Evolutionary conservation across 1,140 invertebrate genomes (phyloP), one percentile per base, ranked within the genome.

Genomic region (Himalopsyche phryganea): DNA sequence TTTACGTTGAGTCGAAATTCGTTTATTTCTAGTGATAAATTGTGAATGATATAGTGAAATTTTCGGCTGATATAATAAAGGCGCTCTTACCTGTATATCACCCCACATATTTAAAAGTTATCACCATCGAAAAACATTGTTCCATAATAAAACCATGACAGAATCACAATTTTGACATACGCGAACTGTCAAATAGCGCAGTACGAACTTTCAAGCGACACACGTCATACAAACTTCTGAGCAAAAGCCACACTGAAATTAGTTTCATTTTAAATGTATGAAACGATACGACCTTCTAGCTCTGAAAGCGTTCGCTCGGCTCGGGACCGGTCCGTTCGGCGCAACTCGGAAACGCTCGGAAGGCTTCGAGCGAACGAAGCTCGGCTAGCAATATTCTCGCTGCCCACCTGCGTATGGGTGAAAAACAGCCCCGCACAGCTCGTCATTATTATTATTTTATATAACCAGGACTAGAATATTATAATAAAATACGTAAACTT

Each of bases 101-200:
- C 52, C 54, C 61, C 61, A 63, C 61, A 63, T 63, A 45, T 15
- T 51, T 41, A 56, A 42, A 51, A 59, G 56, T 46, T 36, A 48
- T 48, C 57, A 54, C 49, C 50, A 53, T 51, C 42, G 48, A 45
- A 42, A 54, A 58, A 36, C 51, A 63, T 58, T 51, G 40, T 51
- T 50, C 48, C 50, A 44, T 32, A 54, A 44, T 50, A 46, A 51
- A 52, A 51, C 49, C 57, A 58, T 58, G 57, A 52, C 44, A n/a
- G 45, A 38, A 56, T 15, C 48, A 55, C 52, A 45, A 41, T 40
- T 28, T 28, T 35, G 52, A 56, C 61, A 56, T 46, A 46, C 57
- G 51, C 61, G 48, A 61, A 57, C 60, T 62, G 60, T 60, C 61
- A 58, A 59, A 58, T 45, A 50, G 38, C 57, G 49, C 41, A 52